Base-by-base conservation (phyloP, 2,888 invertebrate species). In the Timandra comae region DNA sequence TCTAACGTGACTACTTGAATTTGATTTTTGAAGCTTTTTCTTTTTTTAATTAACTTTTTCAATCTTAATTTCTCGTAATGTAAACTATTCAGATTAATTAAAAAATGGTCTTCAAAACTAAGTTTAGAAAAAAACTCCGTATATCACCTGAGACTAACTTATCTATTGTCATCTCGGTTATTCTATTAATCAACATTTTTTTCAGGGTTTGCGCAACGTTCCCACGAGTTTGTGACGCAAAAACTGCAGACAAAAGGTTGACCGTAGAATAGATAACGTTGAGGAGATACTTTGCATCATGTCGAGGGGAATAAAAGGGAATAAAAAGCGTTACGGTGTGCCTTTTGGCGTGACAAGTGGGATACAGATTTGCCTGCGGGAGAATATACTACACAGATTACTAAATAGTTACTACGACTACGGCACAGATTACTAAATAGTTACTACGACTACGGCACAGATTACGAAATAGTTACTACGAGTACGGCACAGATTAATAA, bases 341-440 rank as follows among this genome's bases (percentile, higher is more conserved):
- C 62, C 67, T 62, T 56, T 52, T 51, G 61, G 71, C 65, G 74
- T 73, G 75, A 79, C 80, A 81, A 82, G 80, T 79, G 68, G 64
- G 66, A 69, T 38, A 24, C 28, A 36, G 35, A 30, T 30, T 38
- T 28, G 39, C 27, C 40, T 33, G 44, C 46, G 46, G 67, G 58
- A 55, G 54, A 48, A 46, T 49, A 22, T n/a, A n/a, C n/a, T n/a
- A n/a, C n/a, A n/a, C n/a, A n/a, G n/a, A n/a, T n/a, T n/a, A n/a
- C n/a, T n/a, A n/a, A n/a, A n/a, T n/a, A n/a, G n/a, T n/a, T n/a
- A n/a, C n/a, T n/a, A n/a, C n/a, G n/a, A n/a, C n/a, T n/a, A n/a
- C n/a, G n/a, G n/a, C n/a, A n/a, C n/a, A n/a, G n/a, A n/a, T n/a
- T n/a, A n/a, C n/a, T n/a, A n/a, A n/a, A n/a, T n/a, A n/a, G n/a